phyloP scores from a whole-genome alignment of 2,888 invertebrate species.

The Argynnis bischoffii region DNA sequence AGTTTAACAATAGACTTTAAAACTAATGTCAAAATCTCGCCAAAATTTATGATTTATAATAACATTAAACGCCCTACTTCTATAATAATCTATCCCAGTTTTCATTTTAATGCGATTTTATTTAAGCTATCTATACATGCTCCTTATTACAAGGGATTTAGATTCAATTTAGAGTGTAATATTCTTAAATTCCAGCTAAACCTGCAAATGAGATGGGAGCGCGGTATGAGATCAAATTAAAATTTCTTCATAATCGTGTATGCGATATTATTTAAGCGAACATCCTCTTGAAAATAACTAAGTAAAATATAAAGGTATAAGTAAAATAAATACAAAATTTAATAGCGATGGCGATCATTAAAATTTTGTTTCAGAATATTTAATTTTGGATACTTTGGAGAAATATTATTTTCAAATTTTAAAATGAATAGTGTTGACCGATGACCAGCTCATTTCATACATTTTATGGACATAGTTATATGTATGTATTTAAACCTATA shows the following conservation, averaged over 20 bases:
- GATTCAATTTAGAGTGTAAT: not conserved
- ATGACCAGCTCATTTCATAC: too few species aligned
- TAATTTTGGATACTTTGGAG: too few species aligned
- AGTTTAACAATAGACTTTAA: conserved; percentile 15
- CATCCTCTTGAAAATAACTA: conserved; percentile 20
- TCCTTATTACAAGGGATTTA: conserved; percentile 4
- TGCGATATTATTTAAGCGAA: conserved; percentile 26
- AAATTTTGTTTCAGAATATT: not conserved
- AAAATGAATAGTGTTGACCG: too few species aligned
- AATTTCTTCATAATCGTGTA: conserved; percentile 34
- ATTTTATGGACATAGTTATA: too few species aligned
- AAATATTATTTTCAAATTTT: too few species aligned
- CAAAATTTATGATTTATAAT: conserved; percentile 25
- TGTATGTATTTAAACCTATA: too few species aligned
- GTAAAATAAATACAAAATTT: conserved; percentile 8
- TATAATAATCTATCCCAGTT: conserved; percentile 35
- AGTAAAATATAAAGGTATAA: not conserved
- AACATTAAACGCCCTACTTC: conserved; percentile 32
- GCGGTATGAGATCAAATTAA: conserved; percentile 35
- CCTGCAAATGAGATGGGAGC: conserved; percentile 34
- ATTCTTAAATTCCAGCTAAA: conserved; percentile 15
- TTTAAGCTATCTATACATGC: not conserved
- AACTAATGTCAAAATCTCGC: conserved; percentile 15
- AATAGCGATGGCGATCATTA: not conserved
- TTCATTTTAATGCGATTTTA: conserved; percentile 26